phyloP scores from a whole-genome alignment of 2,888 invertebrate genomes.

The Bhutanitis thaidina region DNA sequence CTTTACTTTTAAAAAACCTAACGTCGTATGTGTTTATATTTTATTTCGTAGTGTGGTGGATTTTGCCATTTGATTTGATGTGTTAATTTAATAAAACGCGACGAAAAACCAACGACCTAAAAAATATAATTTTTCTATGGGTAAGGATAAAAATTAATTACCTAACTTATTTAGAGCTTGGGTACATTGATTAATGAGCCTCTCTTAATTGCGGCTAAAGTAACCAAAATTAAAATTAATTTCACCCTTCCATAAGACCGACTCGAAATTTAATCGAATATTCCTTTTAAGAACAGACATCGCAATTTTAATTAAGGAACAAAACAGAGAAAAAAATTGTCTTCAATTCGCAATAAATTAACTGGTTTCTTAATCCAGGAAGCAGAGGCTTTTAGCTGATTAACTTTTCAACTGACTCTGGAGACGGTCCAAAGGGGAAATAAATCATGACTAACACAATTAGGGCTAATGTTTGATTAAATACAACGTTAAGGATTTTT shows the following conservation, averaged over 20 bases:
- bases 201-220: slow-evolving; percentile 19
- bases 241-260: slow-evolving; percentile 20
- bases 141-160: slow-evolving; percentile 13
- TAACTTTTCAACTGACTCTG: slow-evolving; percentile 68
- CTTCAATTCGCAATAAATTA: slow-evolving; percentile 63
- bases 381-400: slow-evolving; percentile 72
- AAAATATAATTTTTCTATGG: not conserved
- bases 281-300: slow-evolving; percentile 17
- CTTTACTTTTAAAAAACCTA: no score
- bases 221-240: slow-evolving; percentile 25
- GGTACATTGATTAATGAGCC: slow-evolving; percentile 20
- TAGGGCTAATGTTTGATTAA: slow-evolving; percentile 62
- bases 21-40: no score
- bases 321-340: slow-evolving; percentile 44
- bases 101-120: not conserved
- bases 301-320: slow-evolving; percentile 49
- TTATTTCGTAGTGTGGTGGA: no score
- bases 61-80: no score
- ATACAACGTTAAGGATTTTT: slow-evolving; percentile 21
- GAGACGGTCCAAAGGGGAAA: slow-evolving; percentile 53
- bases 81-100: no score
- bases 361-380: slow-evolving; percentile 61
- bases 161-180: slow-evolving; percentile 14
- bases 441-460: slow-evolving; percentile 73
- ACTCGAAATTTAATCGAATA: slow-evolving; percentile 21